Evolutionary conservation across 1,140 invertebrate species (phyloP).

Genomic region (Bombus fervidus): DNA sequence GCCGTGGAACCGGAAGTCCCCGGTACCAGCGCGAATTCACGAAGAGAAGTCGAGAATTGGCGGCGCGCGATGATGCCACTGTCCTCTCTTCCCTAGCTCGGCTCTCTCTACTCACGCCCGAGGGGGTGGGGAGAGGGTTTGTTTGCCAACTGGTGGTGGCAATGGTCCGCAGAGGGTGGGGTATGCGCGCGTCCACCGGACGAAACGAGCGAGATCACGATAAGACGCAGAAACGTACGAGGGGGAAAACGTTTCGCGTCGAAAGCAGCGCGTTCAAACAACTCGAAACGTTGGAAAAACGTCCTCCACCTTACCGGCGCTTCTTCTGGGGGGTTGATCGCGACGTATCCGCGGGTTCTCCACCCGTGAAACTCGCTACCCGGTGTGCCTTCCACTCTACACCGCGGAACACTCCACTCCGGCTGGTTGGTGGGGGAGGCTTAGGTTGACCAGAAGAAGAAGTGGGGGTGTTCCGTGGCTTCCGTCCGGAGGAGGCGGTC

Average conservation of each 20-base stretch:
- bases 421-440: slow-evolving; percentile 45
- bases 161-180: slow-evolving; percentile 10
- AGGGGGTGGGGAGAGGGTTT: slow-evolving; percentile 9
- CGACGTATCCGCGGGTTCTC: slow-evolving; percentile 55
- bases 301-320: neutral
- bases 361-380: slow-evolving; percentile 61
- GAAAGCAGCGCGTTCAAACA: neutral
- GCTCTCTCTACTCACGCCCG: neutral
- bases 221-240: neutral
- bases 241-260: neutral
- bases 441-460: slow-evolving; percentile 48
- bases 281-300: neutral
- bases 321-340: slow-evolving; percentile 37
- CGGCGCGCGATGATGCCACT: slow-evolving; percentile 38
- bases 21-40: slow-evolving; percentile 13
- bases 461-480: slow-evolving; percentile 60
- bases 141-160: slow-evolving; percentile 19
- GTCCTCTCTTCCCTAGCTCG: slow-evolving; percentile 20
- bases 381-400: slow-evolving; percentile 51
- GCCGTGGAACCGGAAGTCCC: slow-evolving; percentile 40
- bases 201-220: neutral
- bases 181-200: slow-evolving; percentile 10
- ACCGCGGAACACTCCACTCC: slow-evolving; percentile 30
- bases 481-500: slow-evolving; percentile 61
- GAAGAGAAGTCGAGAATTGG: slow-evolving; percentile 27